Evolutionary conservation across 2,888 invertebrate genomes (phyloP), one percentile per base, ranked within the genome.

Genomic region (Philonicus albiceps): DNA sequence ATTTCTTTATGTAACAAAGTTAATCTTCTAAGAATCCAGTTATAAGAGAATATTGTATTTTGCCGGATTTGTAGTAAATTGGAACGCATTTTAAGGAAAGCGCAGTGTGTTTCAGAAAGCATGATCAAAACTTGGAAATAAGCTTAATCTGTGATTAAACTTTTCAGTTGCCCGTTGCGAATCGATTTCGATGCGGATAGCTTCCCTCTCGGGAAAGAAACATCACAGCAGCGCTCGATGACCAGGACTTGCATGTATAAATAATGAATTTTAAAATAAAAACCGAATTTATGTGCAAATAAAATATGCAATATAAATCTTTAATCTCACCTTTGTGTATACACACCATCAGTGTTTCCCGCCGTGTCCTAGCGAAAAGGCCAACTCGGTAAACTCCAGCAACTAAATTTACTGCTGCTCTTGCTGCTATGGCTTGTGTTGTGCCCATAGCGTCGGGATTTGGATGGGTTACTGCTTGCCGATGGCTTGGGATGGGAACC

Each of bases 181-280:
- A 84, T 84, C 72, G 84, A 84, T 84, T 73, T 6, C 73, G 16
- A 27, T 84, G 84, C 84, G 43, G 84, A 84, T 73, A 84, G 40
- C 37, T 16, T 16, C n/a, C 73, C 31, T 6, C n/a, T 13, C 19
- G 43, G 84, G 22, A 7, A 19, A 3, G 34, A n/a, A n/a, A 55
- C 27, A 37, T 53, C 72, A 73, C 43, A 40, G 30, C 40, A 73
- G 43, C 27, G 83, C 64, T 11, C 30, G 88, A 89, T 87, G 89
- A 88, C 89, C 89, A 89, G 83, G 89, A 90, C 89, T 89, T 89
- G 89, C 89, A 91, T 91, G 90, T 90, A 91, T 91, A 91, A 91
- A 91, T 91, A 91, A 91, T 91, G 90, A 91, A 91, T 91, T 90
- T 88, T 86, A 78, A 88, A 88, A 86, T 86, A 88, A 87, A 88